Evolutionary conservation across 2,113 vertebrate genomes (phyloP).

Genomic region (Proterorhinus semilunaris): DNA sequence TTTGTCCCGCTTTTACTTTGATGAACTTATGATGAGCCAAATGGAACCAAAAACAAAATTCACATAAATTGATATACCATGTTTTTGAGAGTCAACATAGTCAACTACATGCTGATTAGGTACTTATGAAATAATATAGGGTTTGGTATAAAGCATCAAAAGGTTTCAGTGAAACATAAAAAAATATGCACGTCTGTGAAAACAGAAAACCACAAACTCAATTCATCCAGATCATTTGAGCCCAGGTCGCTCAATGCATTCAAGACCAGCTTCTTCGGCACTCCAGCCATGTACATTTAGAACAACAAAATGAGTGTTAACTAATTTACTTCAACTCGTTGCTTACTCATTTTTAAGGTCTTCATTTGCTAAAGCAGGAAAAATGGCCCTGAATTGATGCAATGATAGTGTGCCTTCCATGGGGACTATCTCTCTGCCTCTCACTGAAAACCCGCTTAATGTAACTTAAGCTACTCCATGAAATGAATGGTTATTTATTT

Average conservation of each 20-base stretch:
- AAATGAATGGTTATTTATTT: slow-evolving; percentile 37
- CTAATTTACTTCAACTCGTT: neutral
- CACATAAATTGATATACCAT: too few relatives aligned
- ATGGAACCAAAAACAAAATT: too few relatives aligned
- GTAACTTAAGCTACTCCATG: slow-evolving; percentile 34
- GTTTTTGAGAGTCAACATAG: too few relatives aligned
- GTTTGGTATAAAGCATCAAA: neutral
- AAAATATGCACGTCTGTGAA: neutral
- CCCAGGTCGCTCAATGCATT: too few relatives aligned
- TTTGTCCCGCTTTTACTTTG: too few relatives aligned
- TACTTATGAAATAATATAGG: too few relatives aligned
- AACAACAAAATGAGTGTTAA: too few relatives aligned
- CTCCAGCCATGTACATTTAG: too few relatives aligned
- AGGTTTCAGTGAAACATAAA: neutral
- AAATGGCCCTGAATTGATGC: slow-evolving; percentile 6
- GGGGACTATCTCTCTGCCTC: slow-evolving; percentile 6
- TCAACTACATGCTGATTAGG: too few relatives aligned
- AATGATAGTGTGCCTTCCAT: neutral
- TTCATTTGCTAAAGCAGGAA: neutral
- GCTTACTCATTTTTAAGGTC: neutral
- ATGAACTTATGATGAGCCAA: too few relatives aligned
- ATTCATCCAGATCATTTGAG: too few relatives aligned
- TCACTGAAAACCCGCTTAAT: slow-evolving; percentile 21
- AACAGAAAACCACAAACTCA: neutral
- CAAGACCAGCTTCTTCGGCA: too few relatives aligned